Evolutionary conservation across 1,140 invertebrate genomes (phyloP).

Genomic region (Archivesica marissinica): DNA sequence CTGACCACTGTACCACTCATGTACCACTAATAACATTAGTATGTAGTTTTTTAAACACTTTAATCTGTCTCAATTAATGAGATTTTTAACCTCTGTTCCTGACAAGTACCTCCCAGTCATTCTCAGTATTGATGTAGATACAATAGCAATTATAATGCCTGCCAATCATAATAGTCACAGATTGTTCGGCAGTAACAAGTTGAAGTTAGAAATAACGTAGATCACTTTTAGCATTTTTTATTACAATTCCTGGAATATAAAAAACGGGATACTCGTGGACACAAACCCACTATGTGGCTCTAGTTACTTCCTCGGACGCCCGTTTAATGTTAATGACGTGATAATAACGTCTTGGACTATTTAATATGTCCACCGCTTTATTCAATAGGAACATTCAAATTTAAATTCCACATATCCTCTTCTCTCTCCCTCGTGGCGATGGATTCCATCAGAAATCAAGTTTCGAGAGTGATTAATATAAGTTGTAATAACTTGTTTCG

Average conservation of each 20-base stretch:
- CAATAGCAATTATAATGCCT: slow-evolving; percentile 81
- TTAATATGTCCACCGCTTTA: slow-evolving; percentile 74
- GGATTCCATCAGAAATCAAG: slow-evolving; percentile 76
- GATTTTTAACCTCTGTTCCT: too few relatives aligned
- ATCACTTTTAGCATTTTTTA: too few relatives aligned
- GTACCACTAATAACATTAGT: too few relatives aligned
- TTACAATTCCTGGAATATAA: too few relatives aligned
- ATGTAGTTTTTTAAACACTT: background rate
- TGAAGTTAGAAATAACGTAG: slow-evolving; percentile 65
- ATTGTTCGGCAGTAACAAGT: slow-evolving; percentile 77
- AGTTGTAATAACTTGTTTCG: background rate
- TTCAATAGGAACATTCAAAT: slow-evolving; percentile 71
- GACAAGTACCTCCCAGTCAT: too few relatives aligned
- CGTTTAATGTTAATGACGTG: too few relatives aligned
- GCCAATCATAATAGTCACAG: slow-evolving; percentile 82
- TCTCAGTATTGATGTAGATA: slow-evolving; percentile 75
- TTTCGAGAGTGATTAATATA: slow-evolving; percentile 61
- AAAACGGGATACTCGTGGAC: slow-evolving; percentile 77
- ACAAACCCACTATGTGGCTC: slow-evolving; percentile 74
- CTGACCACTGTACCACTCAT: too few relatives aligned
- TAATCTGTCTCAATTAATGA: too few relatives aligned
- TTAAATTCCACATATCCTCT: slow-evolving; percentile 23
- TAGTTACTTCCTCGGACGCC: slow-evolving; percentile 68
- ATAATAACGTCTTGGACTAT: slow-evolving; percentile 70
- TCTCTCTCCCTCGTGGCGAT: slow-evolving; percentile 63